Conservation (phyloP, 1,140 invertebrate species). For the Maniola jurtina region DNA sequence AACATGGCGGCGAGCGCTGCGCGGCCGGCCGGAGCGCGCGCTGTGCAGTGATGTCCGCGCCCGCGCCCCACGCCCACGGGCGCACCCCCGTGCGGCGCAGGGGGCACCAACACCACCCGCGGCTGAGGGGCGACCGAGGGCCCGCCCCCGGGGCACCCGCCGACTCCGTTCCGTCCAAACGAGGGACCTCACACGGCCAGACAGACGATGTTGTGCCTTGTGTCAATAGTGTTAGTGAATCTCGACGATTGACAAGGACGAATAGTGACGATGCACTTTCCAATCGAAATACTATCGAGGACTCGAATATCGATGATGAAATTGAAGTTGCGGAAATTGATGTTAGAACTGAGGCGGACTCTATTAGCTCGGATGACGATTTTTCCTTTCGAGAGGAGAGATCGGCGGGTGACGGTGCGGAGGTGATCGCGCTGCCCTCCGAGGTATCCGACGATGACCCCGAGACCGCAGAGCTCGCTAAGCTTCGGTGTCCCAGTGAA, state of each 20-base stretch:
- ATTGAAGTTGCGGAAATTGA: conserved; percentile 64
- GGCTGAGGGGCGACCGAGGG: conserved; percentile 74
- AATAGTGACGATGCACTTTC: conserved; percentile 78
- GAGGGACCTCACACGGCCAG: conserved; percentile 78
- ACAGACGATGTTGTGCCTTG: conserved; percentile 77
- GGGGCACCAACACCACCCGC: conserved; percentile 89
- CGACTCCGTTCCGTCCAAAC: conserved; percentile 80
- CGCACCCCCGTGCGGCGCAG: conserved; percentile 82
- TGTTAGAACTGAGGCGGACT: conserved; percentile 56
- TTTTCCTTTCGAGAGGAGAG: conserved; percentile 70
- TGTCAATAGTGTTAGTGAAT: conserved; percentile 78
- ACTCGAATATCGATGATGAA: conserved; percentile 69
- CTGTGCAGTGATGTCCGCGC: conserved; percentile 72
- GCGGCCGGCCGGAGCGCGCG: conserved; percentile 79
- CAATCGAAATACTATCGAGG: conserved; percentile 65
- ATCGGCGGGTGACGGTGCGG: conserved; percentile 65
- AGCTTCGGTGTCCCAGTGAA: conserved; percentile 91
- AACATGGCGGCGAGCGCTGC: conserved; percentile 77
- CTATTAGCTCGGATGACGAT: conserved; percentile 66
- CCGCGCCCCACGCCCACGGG: conserved; percentile 80
- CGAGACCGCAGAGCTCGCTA: conserved; percentile 88
- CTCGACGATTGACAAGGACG: conserved; percentile 76
- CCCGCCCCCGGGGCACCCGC: conserved; percentile 73
- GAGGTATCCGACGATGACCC: conserved; percentile 82
- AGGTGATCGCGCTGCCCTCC: conserved; percentile 47